phyloP scores from a whole-genome alignment of 1,140 invertebrate species.

The Cecropterus lyciades region DNA sequence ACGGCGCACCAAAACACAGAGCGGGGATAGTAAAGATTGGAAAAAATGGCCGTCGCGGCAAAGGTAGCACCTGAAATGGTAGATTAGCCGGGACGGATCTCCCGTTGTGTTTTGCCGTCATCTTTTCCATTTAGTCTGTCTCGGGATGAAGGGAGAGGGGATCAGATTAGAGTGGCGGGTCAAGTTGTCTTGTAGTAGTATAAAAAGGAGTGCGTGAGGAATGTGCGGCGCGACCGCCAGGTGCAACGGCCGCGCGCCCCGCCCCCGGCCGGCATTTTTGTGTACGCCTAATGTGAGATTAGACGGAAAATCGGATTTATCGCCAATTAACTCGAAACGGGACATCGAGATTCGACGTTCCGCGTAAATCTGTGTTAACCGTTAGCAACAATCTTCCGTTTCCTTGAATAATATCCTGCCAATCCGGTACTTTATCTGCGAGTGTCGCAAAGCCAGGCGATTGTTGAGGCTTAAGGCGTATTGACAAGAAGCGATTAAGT shows the following conservation, averaged over 20 bases:
- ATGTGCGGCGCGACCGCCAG: conserved; percentile 64
- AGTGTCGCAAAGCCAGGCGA: conserved; percentile 13
- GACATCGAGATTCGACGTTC: conserved; percentile 23
- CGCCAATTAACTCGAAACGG: conserved; percentile 48
- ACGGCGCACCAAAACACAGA: conserved; percentile 34
- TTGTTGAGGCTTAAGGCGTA: conserved; percentile 18
- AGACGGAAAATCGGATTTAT: conserved; percentile 47
- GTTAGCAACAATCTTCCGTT: conserved; percentile 30
- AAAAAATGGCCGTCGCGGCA: conserved; percentile 31
- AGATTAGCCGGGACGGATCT: conserved; percentile 24
- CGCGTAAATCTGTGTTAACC: conserved; percentile 34
- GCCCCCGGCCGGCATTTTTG: conserved; percentile 61
- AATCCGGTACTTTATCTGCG: conserved; percentile 31
- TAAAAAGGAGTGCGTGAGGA: conserved; percentile 77
- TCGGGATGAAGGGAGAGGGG: conserved; percentile 20
- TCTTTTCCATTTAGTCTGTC: conserved; percentile 33
- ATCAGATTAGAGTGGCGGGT: conserved; percentile 33
- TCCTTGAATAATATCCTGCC: conserved; percentile 35
- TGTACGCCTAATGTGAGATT: conserved; percentile 54
- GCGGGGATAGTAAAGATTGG: conserved; percentile 47
- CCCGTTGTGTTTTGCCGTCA: conserved; percentile 32
- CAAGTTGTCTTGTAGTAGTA: conserved; percentile 42
- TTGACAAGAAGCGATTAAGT: conserved; percentile 27
- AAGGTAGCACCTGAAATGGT: neutral
- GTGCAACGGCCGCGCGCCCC: conserved; percentile 69